These are phyloP conservation scores for Synchiropus splendidus DNA, from an alignment of 2,113 vertebrate species.

Conservation along the genomic window DNA sequence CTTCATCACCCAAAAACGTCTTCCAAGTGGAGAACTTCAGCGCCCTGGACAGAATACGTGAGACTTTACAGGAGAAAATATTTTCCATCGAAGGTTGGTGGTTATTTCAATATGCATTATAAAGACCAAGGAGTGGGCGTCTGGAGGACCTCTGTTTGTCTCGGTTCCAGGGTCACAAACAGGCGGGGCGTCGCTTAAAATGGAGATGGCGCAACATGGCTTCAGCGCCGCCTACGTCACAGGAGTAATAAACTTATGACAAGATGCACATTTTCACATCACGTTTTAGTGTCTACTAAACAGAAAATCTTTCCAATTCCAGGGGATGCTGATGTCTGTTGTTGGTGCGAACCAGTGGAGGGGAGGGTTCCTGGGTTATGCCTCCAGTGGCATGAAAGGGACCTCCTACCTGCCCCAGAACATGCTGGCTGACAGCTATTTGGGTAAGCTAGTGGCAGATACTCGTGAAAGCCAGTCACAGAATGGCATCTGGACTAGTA, in stretches of 20 bases:
- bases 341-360: slow-evolving; percentile 62
- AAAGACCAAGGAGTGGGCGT: too few relatives aligned
- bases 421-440: slow-evolving; percentile 46
- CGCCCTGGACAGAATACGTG: slow-evolving; percentile 63
- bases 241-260: slow-evolving; percentile 18
- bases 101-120: too few relatives aligned
- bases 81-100: slow-evolving; percentile 75
- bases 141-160: not conserved
- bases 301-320: not conserved
- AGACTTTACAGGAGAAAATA: slow-evolving; percentile 70
- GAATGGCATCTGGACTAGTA: too few relatives aligned
- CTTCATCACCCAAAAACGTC: slow-evolving; percentile 55
- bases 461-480: too few relatives aligned
- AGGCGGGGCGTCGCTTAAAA: slow-evolving; percentile 39
- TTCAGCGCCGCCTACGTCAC: slow-evolving; percentile 41
- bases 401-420: not conserved
- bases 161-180: slow-evolving; percentile 44
- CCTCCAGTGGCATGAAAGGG: rapidly evolving
- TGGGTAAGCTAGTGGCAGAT: slow-evolving; percentile 33
- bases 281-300: too few relatives aligned
- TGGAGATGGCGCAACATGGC: slow-evolving; percentile 63
- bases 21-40: slow-evolving; percentile 66
- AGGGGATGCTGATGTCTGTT: slow-evolving; percentile 30
- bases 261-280: too few relatives aligned
- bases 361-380: slow-evolving; percentile 40